phyloP scores from a whole-genome alignment of 2,113 vertebrate species.

The Athene noctua region DNA sequence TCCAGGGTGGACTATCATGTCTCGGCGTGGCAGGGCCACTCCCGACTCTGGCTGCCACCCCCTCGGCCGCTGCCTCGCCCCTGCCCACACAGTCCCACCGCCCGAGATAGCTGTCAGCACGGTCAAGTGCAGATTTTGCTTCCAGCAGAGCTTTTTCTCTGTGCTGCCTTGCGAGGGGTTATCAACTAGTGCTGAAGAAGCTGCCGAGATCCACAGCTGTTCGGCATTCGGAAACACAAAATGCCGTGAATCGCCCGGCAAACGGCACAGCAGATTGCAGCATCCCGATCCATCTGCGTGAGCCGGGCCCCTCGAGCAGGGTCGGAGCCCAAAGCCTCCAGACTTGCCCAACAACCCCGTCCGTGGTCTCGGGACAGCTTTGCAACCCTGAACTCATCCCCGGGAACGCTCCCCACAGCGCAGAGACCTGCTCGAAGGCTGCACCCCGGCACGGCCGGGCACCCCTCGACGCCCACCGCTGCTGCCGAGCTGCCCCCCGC shows the following conservation, averaged over 20 bases:
- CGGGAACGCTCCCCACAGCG: not conserved
- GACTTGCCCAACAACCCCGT: too few species aligned
- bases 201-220: not conserved
- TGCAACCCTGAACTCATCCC: not conserved
- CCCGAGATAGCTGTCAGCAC: not conserved
- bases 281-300: not conserved
- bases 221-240: not conserved
- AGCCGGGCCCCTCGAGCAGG: not conserved
- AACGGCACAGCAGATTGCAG: not conserved
- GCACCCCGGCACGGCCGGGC: not conserved
- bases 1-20: not conserved
- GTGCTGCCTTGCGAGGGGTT: not conserved
- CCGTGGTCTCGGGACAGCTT: accelerated
- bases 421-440: not conserved
- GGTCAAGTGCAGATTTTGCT: not conserved
- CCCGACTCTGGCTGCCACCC: not conserved
- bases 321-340: not conserved
- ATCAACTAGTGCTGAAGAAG: not conserved
- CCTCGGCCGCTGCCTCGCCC: not conserved
- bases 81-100: not conserved
- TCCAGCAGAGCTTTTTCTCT: not conserved
- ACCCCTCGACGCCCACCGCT: not conserved
- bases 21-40: not conserved
- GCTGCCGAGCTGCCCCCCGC: not conserved
- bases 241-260: not conserved